Conservation (phyloP, 2,113 vertebrate species). For the Thamnaconus septentrionalis region DNA sequence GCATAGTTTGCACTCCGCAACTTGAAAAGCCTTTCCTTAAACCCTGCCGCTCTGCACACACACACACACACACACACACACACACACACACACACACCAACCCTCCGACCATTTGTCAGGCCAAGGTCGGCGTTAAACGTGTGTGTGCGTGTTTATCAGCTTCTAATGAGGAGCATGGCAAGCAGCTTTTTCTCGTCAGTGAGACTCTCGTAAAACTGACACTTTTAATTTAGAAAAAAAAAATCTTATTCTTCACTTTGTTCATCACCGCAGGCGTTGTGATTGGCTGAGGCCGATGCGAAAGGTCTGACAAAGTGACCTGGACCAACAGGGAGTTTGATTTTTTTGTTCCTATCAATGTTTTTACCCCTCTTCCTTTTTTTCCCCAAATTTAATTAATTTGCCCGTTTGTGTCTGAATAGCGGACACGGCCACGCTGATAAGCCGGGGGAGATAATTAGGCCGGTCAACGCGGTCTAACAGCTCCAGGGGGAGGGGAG, state of each 20-base stretch:
- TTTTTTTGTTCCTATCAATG: too few species aligned
- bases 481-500: constrained; percentile 66
- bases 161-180: constrained; percentile 69
- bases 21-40: constrained; percentile 73
- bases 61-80: constrained; percentile 30
- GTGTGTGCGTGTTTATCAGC: constrained; percentile 54
- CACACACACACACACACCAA: constrained; percentile 30
- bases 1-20: constrained; percentile 69
- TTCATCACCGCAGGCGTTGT: too few species aligned
- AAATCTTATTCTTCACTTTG: too few species aligned
- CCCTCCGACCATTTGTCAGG: constrained; percentile 62
- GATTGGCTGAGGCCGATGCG: too few species aligned
- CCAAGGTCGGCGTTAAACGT: constrained; percentile 54
- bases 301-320: too few species aligned
- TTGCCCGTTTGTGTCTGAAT: constrained; percentile 15
- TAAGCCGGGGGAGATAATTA: constrained; percentile 80
- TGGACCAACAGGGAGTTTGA: too few species aligned
- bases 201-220: constrained; percentile 68
- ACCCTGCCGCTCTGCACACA: constrained; percentile 47
- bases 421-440: constrained; percentile 39
- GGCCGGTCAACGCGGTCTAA: constrained; percentile 68
- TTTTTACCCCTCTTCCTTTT: too few species aligned
- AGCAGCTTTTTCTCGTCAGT: constrained; percentile 72
- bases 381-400: constrained; percentile 8
- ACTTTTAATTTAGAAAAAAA: too few species aligned